These are phyloP conservation scores for cat (Felis catus) DNA, from an alignment of 2,113 vertebrate genomes.

Conservation along the genomic window F.catus_Fca126_mat1.0 CM031416.1:50421501-50422000, in stretches of 20 bases:
- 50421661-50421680: neutral
- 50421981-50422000: constrained; percentile 46
- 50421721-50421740: neutral
- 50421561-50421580: constrained; percentile 25
- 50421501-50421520: constrained; percentile 23
- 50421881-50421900: neutral
- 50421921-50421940: constrained; percentile 42
- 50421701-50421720: neutral
- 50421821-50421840: neutral
- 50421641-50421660: neutral
- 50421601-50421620: constrained; percentile 26
- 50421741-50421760: neutral
- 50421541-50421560: neutral
- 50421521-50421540: neutral
- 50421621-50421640: neutral
- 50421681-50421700: neutral
- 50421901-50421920: neutral
- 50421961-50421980: neutral
- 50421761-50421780: neutral
- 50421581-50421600: constrained; percentile 7
- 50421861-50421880: neutral
- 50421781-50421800: neutral
- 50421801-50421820: neutral
- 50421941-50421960: neutral
- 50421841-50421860: neutral